Evolutionary conservation across 30 jellyfish, hydroid and myxozoan genomes (phyloP).

Genomic region (Mastigias papua): DNA sequence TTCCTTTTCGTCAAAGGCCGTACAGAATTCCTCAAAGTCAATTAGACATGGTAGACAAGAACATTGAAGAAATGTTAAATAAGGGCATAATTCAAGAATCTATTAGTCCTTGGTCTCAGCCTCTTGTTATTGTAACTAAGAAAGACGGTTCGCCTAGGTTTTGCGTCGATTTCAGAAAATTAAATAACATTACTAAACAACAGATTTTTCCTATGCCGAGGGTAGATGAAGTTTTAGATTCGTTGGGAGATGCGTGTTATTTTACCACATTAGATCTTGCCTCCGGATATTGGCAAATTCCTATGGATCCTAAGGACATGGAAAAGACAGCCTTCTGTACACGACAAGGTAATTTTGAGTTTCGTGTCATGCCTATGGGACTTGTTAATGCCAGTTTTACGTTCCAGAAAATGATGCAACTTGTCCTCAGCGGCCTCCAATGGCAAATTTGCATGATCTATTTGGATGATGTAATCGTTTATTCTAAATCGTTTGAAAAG

Average conservation of each 20-base stretch:
- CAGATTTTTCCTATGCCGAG: constrained; percentile 74
- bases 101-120: constrained; percentile 54
- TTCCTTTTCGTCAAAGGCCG: constrained; percentile 43
- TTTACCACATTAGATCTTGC: constrained; percentile 69
- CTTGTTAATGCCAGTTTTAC: constrained; percentile 41
- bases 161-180: constrained; percentile 34
- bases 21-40: constrained; percentile 53
- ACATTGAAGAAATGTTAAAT: constrained; percentile 30
- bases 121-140: constrained; percentile 39
- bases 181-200: constrained; percentile 21
- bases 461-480: constrained; percentile 73
- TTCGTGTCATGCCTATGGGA: constrained; percentile 66
- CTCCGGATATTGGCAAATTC: constrained; percentile 72
- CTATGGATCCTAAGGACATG: constrained; percentile 37
- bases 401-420: constrained; percentile 64
- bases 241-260: constrained; percentile 48
- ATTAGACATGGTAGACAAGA: constrained; percentile 28
- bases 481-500: constrained; percentile 38
- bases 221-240: constrained; percentile 55
- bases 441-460: constrained; percentile 65
- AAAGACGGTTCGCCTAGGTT: constrained; percentile 47
- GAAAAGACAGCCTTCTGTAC: constrained; percentile 59
- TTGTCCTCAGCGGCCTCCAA: constrained; percentile 52
- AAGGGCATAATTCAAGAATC: constrained; percentile 21
- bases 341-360: constrained; percentile 49